Evolutionary conservation across 2,113 vertebrate genomes (phyloP).

Genomic region (Vanacampus margaritifer): DNA sequence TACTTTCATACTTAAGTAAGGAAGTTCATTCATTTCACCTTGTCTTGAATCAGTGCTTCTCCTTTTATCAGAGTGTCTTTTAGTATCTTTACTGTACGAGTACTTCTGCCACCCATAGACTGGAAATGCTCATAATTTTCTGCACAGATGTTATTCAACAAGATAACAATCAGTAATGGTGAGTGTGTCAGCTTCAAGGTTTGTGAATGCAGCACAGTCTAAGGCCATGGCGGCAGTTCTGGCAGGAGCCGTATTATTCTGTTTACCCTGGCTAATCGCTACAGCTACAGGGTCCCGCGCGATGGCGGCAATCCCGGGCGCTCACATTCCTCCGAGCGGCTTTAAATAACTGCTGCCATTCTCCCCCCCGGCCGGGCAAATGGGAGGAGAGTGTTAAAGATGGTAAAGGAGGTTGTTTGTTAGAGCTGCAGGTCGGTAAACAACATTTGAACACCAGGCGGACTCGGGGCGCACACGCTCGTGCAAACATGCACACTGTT

Average conservation of each 20-base stretch:
- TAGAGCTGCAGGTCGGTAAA: constrained; percentile 46
- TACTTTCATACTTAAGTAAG: no score
- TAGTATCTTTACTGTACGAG: no score
- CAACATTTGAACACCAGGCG: constrained; percentile 25
- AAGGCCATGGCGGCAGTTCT: constrained; percentile 23
- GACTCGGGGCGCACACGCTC: constrained; percentile 12
- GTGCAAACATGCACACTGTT: constrained; percentile 35
- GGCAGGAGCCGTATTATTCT: constrained; percentile 52
- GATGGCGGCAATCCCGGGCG: constrained; percentile 45
- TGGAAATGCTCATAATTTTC: constrained; percentile 44
- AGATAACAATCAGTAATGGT: constrained; percentile 14
- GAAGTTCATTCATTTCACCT: neutral
- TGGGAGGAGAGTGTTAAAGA: constrained; percentile 69
- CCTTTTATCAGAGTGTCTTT: no score
- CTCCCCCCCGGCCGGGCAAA: constrained; percentile 50
- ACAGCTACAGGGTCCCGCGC: constrained; percentile 50
- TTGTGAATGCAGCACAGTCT: constrained; percentile 15
- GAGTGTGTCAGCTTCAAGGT: constrained; percentile 26
- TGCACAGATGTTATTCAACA: constrained; percentile 44
- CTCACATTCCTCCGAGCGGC: constrained; percentile 61
- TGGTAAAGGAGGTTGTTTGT: constrained; percentile 66
- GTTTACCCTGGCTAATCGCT: constrained; percentile 66
- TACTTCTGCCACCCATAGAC: neutral
- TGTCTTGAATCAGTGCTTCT: no score
- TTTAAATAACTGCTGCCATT: constrained; percentile 68